Evolutionary conservation across 2,888 invertebrate species (phyloP).

Genomic region (Leucophenga maculata): DNA sequence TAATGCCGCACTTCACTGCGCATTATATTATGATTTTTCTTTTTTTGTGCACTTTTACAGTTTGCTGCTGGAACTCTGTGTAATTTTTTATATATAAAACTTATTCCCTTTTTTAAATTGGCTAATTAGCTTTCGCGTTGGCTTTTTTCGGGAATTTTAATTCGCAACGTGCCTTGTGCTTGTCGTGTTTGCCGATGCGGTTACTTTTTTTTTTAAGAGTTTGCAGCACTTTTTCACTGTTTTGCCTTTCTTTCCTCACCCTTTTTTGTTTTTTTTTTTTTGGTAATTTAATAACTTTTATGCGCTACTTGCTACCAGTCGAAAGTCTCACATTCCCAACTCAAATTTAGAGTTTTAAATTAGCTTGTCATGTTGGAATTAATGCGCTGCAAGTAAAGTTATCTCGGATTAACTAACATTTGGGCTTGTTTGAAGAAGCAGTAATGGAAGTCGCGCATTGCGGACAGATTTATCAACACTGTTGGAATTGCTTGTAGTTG

Average conservation of each 20-base stretch:
- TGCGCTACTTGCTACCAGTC: constrained; percentile 36
- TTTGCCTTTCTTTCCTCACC: not conserved
- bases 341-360: constrained; percentile 37
- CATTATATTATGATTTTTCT: too few relatives aligned
- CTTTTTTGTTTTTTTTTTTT: constrained; percentile 30
- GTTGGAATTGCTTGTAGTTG: too few relatives aligned
- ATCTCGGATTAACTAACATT: not conserved
- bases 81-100: constrained; percentile 18
- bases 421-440: too few relatives aligned
- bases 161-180: constrained; percentile 35
- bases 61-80: constrained; percentile 30
- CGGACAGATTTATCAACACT: too few relatives aligned
- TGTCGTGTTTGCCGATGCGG: constrained; percentile 20
- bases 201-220: not conserved
- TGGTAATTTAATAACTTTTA: constrained; percentile 48
- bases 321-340: constrained; percentile 15
- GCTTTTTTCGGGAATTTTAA: constrained; percentile 35
- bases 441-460: too few relatives aligned
- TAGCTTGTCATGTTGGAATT: constrained; percentile 25
- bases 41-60: constrained; percentile 47
- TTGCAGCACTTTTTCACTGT: not conserved
- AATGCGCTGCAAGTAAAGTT: constrained; percentile 16
- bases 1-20: not conserved
- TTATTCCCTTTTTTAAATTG: constrained; percentile 38
- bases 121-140: constrained; percentile 54